These are phyloP conservation scores for Watsonalla cultraria DNA, from an alignment of 2,888 invertebrate genomes.

Conservation along the genomic window DNA sequence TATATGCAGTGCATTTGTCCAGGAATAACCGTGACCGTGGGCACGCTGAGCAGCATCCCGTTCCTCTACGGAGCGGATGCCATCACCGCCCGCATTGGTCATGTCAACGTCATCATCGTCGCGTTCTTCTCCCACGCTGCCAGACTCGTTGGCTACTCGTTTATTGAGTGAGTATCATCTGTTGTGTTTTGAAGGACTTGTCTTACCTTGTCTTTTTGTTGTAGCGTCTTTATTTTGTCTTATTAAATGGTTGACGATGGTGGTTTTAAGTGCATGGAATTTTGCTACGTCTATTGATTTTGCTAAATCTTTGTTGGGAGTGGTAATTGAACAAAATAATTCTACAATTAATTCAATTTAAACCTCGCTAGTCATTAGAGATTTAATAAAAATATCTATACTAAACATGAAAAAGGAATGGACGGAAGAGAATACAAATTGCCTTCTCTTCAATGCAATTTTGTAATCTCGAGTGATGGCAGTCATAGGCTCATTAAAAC, in stretches of 20 bases:
- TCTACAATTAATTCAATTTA: no score
- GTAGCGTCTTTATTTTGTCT: no score
- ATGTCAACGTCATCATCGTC: conserved; percentile 89
- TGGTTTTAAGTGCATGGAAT: neutral
- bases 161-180: conserved; percentile 84
- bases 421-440: no score
- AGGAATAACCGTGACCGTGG: conserved; percentile 91
- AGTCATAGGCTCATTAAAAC: conserved; percentile 12
- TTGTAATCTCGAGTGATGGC: no score
- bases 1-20: conserved; percentile 31
- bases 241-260: neutral
- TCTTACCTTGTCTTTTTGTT: neutral
- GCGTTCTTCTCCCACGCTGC: conserved; percentile 92
- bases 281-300: neutral
- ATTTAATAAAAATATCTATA: no score
- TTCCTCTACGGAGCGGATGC: conserved; percentile 91
- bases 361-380: no score
- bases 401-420: no score
- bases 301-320: no score
- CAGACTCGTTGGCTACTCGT: conserved; percentile 89
- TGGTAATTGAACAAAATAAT: no score
- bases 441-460: no score
- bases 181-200: conserved; percentile 4
- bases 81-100: conserved; percentile 88
- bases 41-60: conserved; percentile 89